phyloP scores from a whole-genome alignment of 2,797 vertebrate species.

The Sebastes kiyomatsui region DNA sequence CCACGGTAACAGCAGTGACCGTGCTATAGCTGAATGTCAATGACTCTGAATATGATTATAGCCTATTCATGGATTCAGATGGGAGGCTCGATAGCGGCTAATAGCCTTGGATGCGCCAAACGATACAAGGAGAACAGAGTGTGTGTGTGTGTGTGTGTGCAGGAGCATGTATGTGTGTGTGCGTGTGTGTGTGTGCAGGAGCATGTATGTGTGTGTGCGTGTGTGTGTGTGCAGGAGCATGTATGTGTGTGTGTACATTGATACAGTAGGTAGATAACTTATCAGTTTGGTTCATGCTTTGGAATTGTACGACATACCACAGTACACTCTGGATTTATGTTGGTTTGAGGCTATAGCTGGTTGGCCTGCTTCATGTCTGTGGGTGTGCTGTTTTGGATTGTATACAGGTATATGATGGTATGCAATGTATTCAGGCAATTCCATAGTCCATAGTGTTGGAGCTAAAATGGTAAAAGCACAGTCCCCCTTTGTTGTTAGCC shows the following conservation, averaged over 20 bases:
- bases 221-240: slow-evolving; percentile 6
- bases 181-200: not conserved
- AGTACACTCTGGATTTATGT: not conserved
- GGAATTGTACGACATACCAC: not conserved
- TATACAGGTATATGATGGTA: not conserved
- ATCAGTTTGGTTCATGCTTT: slow-evolving; percentile 1
- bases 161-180: not conserved
- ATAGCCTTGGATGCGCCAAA: slow-evolving; percentile 58
- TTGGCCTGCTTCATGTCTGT: not conserved
- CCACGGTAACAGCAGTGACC: slow-evolving; percentile 43
- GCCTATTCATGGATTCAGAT: slow-evolving; percentile 69
- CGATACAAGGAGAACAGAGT: slow-evolving; percentile 8
- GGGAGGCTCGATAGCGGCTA: slow-evolving; percentile 59
- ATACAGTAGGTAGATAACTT: not conserved
- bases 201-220: slow-evolving; percentile 11
- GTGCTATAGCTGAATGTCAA: slow-evolving; percentile 64
- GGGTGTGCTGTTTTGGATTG: not conserved
- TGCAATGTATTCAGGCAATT: not conserved
- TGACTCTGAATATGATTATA: slow-evolving; percentile 72
- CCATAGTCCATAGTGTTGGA: too few relatives aligned
- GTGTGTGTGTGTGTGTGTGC: slow-evolving; percentile 28
- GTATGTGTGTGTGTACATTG: not conserved
- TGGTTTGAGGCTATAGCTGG: not conserved
- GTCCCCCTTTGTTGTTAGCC: too few relatives aligned
- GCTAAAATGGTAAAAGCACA: too few relatives aligned